Percentiles rank a stretch among this genome's conserved stretches.
Evolutionary conservation across 2,113 vertebrate species (phyloP).

Genomic region (Corvus hawaiiensis): DNA sequence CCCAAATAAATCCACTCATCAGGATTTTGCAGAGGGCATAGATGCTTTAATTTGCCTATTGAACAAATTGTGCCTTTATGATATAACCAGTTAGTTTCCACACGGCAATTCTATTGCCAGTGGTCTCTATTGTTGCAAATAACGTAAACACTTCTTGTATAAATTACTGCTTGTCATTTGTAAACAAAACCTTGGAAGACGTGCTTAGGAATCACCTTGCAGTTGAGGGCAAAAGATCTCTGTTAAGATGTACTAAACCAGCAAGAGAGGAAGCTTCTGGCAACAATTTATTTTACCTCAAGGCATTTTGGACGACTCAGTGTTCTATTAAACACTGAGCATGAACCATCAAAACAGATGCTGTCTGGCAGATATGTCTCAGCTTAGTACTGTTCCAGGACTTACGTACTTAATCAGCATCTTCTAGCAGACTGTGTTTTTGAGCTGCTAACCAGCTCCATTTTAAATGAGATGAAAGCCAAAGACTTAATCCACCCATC

Average conservation of each 20-base stretch:
- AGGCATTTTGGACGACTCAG: neutral
- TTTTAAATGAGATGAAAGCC: conserved; percentile 5
- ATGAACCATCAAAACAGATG: neutral
- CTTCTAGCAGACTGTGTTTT: neutral
- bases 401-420: conserved; percentile 3
- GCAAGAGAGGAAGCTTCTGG: neutral
- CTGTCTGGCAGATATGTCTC: conserved; percentile 24
- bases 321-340: conserved; percentile 39
- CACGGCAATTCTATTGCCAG: neutral
- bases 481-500: neutral
- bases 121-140: neutral
- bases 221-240: neutral
- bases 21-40: conserved; percentile 26
- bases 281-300: conserved; percentile 37
- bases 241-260: conserved; percentile 32
- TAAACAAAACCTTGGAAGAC: conserved; percentile 8
- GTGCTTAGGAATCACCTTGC: conserved; percentile 29
- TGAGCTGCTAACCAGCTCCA: neutral
- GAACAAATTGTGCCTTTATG: neutral
- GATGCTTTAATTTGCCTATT: conserved; percentile 35
- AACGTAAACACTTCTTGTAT: neutral
- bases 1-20: conserved; percentile 52
- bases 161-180: conserved; percentile 24
- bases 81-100: neutral
- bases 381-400: neutral